Conservation (phyloP, 2,113 vertebrate species). For the Sakesphorus luctuosus region DNA sequence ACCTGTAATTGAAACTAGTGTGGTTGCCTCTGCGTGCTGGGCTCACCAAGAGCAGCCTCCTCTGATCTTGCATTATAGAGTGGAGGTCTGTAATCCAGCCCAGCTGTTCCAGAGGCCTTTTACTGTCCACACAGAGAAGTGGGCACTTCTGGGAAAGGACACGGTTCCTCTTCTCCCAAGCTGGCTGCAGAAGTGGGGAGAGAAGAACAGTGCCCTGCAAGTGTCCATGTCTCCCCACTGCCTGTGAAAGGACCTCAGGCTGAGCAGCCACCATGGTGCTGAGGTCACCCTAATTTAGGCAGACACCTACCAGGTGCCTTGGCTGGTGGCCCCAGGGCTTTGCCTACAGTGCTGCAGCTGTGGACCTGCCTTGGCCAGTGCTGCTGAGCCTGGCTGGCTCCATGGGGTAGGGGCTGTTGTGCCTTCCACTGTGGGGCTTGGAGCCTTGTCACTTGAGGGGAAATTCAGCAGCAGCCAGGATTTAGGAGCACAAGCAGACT, state of each 20-base stretch:
- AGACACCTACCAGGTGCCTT: background rate
- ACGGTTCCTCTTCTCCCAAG: background rate
- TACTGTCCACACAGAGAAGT: background rate
- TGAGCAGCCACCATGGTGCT: background rate
- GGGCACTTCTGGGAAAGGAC: background rate
- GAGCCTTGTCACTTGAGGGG: rapidly evolving
- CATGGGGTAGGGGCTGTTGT: rapidly evolving
- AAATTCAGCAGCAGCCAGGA: background rate
- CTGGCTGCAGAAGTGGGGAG: background rate
- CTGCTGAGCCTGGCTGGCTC: rapidly evolving
- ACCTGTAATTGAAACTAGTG: background rate
- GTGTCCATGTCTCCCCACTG: background rate
- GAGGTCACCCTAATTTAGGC: background rate
- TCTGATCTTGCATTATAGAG: background rate
- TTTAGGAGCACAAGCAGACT: background rate
- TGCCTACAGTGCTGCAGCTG: background rate
- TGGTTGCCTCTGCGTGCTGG: background rate
- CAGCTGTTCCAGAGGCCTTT: background rate
- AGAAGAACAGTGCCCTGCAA: rapidly evolving
- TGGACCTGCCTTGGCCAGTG: background rate
- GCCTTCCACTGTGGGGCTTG: rapidly evolving
- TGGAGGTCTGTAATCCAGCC: background rate
- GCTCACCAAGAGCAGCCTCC: rapidly evolving
- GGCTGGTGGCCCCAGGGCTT: background rate
- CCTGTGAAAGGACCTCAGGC: rapidly evolving